Evolutionary conservation across 2,797 vertebrate species (phyloP).

Genomic region (Cottoperca gobio): DNA sequence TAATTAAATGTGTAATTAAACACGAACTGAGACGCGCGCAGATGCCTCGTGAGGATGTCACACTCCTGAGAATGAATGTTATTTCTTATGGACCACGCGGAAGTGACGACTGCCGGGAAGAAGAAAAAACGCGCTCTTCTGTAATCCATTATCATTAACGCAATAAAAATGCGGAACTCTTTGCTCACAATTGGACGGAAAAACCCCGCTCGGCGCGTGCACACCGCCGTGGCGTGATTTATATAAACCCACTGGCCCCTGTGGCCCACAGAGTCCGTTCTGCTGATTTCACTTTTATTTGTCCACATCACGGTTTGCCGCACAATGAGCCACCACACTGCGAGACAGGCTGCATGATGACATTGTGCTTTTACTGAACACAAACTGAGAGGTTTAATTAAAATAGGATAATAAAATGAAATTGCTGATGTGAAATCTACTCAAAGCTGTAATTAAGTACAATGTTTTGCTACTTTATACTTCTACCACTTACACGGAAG

Average conservation of each 20-base stretch:
- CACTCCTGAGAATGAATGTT: neutral
- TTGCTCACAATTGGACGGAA: neutral
- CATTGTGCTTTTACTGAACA: neutral
- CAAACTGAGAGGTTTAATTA: neutral
- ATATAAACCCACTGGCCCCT: neutral
- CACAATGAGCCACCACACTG: neutral
- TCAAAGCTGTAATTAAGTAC: too few relatives aligned
- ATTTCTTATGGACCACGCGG: neutral
- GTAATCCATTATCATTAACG: too few relatives aligned
- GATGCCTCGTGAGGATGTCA: too few relatives aligned
- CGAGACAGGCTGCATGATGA: neutral
- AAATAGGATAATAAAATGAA: too few relatives aligned
- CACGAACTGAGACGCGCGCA: neutral
- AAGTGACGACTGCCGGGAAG: neutral
- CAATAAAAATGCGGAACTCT: neutral
- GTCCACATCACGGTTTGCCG: neutral
- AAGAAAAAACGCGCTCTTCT: neutral
- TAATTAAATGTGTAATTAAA: neutral
- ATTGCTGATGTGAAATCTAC: too few relatives aligned
- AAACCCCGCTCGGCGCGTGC: neutral
- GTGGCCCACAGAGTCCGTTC: neutral
- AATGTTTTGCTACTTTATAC: too few relatives aligned
- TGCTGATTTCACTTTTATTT: neutral
- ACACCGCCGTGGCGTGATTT: slow-evolving; percentile 21
- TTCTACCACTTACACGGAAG: too few relatives aligned